Conservation (phyloP, 2,113 vertebrate species). For the Rhinogobius similis region DNA sequence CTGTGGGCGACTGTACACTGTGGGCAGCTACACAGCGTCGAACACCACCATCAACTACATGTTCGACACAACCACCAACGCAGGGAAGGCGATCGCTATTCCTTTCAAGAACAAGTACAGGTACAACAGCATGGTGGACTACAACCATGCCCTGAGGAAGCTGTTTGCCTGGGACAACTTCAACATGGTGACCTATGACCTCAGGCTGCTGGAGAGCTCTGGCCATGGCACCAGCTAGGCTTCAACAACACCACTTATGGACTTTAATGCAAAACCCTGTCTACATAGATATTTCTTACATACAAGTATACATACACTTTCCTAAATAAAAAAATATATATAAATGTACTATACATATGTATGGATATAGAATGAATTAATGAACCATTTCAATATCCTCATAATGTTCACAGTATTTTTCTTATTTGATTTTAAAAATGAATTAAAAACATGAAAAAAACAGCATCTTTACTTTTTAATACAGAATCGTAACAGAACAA, state of each 20-base stretch:
- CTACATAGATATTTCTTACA: neutral
- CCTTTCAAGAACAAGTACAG: constrained; percentile 86
- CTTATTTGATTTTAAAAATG: neutral
- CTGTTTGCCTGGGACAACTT: constrained; percentile 93
- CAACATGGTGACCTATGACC: constrained; percentile 89
- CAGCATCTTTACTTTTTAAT: neutral
- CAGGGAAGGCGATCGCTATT: constrained; percentile 72
- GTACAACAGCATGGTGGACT: constrained; percentile 95
- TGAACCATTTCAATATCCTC: neutral
- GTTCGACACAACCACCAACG: constrained; percentile 77
- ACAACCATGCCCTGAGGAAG: constrained; percentile 86
- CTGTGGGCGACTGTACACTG: constrained; percentile 87
- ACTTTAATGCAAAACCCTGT: neutral
- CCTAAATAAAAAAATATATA: neutral
- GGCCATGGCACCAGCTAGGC: constrained; percentile 38
- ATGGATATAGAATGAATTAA: neutral
- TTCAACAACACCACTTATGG: neutral
- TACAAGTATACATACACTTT: neutral
- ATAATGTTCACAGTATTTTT: neutral
- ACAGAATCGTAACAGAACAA: neutral
- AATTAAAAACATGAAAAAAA: neutral
- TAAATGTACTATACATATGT: neutral
- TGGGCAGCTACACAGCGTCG: constrained; percentile 84
- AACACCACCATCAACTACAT: constrained; percentile 85
- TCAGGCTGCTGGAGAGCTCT: constrained; percentile 77